Conservation (phyloP, 2,797 vertebrate species). For the Pteronotus mesoamericanus region DNA sequence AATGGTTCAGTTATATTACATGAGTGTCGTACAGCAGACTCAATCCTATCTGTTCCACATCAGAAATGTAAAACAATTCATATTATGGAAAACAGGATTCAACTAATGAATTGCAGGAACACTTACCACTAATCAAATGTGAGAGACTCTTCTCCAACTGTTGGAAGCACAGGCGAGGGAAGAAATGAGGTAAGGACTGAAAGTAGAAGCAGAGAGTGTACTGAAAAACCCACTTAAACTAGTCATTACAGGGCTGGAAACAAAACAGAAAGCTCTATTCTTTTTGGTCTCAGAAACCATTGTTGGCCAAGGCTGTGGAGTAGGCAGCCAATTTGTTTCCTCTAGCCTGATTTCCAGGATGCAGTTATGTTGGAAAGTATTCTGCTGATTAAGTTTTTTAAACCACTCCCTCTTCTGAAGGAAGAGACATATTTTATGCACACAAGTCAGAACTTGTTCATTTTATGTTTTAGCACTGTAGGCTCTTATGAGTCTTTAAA, state of each 20-base stretch:
- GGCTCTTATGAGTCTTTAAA: not conserved
- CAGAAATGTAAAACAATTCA: constrained; percentile 10
- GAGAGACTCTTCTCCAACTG: not conserved
- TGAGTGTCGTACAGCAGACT: not conserved
- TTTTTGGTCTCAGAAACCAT: not conserved
- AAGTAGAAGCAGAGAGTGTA: not conserved
- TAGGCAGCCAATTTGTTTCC: not conserved
- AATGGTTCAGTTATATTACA: not conserved
- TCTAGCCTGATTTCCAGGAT: constrained; percentile 1
- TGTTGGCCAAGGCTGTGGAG: not conserved
- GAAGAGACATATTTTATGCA: constrained; percentile 19
- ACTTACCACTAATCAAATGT: not conserved
- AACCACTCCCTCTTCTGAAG: constrained; percentile 41
- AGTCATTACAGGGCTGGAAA: not conserved
- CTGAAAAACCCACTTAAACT: not conserved
- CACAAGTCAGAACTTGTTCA: constrained; percentile 12
- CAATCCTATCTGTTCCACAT: not conserved
- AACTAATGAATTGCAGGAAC: not conserved
- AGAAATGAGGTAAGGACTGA: not conserved
- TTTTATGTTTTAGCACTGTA: not conserved
- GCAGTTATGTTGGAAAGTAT: not conserved
- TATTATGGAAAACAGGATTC: not conserved
- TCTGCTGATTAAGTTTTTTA: constrained; percentile 41
- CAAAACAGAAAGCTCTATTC: constrained; percentile 36
- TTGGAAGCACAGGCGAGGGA: not conserved